Percentiles rank a stretch among this genome's conserved stretches.
These are phyloP conservation scores for Sparidentex hasta DNA, from an alignment of 2,797 vertebrate species.

Conservation along the genomic window DNA sequence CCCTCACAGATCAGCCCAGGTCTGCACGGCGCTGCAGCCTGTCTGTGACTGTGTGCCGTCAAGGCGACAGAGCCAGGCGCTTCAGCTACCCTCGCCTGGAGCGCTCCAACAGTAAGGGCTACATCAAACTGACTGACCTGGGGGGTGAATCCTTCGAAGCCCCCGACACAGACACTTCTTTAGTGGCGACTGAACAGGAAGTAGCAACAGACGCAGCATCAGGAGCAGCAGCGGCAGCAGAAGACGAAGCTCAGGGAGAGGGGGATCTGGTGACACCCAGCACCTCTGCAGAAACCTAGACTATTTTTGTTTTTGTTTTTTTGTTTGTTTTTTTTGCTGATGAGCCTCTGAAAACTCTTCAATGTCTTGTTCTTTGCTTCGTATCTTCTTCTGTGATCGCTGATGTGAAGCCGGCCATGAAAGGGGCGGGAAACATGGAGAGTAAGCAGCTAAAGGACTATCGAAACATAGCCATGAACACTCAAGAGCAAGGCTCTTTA, in stretches of 20 bases:
- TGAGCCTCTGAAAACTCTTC: constrained; percentile 61
- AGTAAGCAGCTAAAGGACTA: constrained; percentile 72
- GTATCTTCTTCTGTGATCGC: constrained; percentile 48
- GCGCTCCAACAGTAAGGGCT: constrained; percentile 94
- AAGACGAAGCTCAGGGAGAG: constrained; percentile 72
- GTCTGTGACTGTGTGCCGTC: constrained; percentile 72
- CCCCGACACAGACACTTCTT: constrained; percentile 79
- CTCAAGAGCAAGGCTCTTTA: constrained; percentile 72
- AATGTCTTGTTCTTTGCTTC: constrained; percentile 68
- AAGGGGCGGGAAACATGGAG: constrained; percentile 30
- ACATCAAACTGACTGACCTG: constrained; percentile 90
- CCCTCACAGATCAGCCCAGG: constrained; percentile 83
- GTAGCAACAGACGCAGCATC: constrained; percentile 43
- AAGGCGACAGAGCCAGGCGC: constrained; percentile 82
- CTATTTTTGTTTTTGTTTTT: too few species aligned
- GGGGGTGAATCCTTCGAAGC: constrained; percentile 91
- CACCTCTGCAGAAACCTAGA: constrained; percentile 72
- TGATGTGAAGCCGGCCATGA: constrained; percentile 51
- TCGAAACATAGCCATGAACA: constrained; percentile 81
- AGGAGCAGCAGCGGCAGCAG: neutral
- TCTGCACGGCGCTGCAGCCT: constrained; percentile 76
- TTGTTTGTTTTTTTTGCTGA: constrained; percentile 25
- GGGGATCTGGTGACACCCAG: constrained; percentile 60
- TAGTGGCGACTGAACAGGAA: constrained; percentile 75
- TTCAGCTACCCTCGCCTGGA: constrained; percentile 91